Percentiles rank a stretch among this genome's conserved stretches.
phyloP scores from a whole-genome alignment of 2,113 vertebrate genomes.

The Gallinago media region DNA sequence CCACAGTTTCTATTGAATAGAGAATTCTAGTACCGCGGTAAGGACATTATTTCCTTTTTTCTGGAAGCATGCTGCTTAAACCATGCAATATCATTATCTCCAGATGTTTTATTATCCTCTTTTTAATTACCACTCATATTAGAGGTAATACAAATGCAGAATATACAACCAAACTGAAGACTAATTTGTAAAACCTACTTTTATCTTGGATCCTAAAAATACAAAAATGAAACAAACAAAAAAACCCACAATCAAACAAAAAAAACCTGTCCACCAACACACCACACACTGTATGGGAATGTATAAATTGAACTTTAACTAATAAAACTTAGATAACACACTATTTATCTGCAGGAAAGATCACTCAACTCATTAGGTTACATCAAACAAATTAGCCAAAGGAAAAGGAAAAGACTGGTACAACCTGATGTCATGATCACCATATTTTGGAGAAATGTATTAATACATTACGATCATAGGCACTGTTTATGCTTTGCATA shows the following conservation, averaged over 20 bases:
- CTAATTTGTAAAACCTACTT: background rate
- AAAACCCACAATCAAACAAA: background rate
- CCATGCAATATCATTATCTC: background rate
- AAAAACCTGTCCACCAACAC: background rate
- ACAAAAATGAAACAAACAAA: background rate
- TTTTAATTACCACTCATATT: background rate
- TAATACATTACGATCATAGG: background rate
- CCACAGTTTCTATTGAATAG: background rate
- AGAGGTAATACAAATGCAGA: background rate
- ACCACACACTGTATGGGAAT: background rate
- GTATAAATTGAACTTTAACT: background rate
- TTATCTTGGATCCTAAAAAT: background rate
- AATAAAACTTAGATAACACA: background rate
- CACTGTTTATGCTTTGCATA: background rate
- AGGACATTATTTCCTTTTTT: background rate
- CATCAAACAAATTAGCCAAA: background rate
- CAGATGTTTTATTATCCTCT: background rate
- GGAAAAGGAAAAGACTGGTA: background rate
- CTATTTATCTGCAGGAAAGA: background rate
- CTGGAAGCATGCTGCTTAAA: slow-evolving; percentile 3
- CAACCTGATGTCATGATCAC: background rate
- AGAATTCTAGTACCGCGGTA: background rate
- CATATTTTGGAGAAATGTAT: background rate
- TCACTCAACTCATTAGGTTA: background rate
- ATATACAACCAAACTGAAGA: background rate